Percentiles rank a stretch among this genome's conserved stretches.
phyloP scores from a whole-genome alignment of 2,113 vertebrate species.

The Oreochromis spilurus region DNA sequence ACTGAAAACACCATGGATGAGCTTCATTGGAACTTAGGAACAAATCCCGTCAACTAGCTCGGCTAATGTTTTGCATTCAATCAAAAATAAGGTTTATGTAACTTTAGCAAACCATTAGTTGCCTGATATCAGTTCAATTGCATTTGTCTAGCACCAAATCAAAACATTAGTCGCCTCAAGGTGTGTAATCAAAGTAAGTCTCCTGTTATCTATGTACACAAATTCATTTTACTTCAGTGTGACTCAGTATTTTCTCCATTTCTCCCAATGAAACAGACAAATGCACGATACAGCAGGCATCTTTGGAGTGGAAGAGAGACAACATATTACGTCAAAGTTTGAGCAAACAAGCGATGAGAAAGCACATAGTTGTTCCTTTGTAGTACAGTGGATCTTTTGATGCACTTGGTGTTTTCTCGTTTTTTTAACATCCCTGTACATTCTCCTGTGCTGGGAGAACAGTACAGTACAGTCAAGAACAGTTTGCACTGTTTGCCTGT shows the following conservation, averaged over 20 bases:
- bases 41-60: neutral
- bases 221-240: neutral
- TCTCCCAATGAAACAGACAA: neutral
- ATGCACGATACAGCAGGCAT: neutral
- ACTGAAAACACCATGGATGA: neutral
- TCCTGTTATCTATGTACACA: neutral
- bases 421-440: neutral
- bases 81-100: neutral
- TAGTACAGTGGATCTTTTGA: neutral
- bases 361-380: neutral
- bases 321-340: neutral
- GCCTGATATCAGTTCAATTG: neutral
- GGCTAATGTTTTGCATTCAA: neutral
- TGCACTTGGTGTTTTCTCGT: rapidly evolving
- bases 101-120: neutral
- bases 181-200: neutral
- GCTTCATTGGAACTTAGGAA: neutral
- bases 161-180: neutral
- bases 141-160: neutral
- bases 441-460: neutral
- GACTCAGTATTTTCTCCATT: neutral
- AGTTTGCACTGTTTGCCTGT: neutral
- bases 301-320: neutral
- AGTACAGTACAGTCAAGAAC: neutral
- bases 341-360: neutral